These are phyloP conservation scores for Biston stratarius DNA, from an alignment of 2,888 invertebrate genomes.

Conservation along the genomic window DNA sequence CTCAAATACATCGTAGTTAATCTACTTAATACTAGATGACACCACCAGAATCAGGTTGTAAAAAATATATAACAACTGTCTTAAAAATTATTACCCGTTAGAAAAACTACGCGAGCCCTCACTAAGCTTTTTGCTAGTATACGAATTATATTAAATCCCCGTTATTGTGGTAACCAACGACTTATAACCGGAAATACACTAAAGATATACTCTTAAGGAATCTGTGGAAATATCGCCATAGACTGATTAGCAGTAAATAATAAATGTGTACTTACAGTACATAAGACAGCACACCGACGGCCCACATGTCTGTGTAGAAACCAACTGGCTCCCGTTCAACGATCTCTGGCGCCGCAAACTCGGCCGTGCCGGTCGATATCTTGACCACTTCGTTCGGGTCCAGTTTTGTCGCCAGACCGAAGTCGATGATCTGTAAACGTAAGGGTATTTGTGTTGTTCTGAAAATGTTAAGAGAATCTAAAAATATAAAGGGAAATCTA, in stretches of 20 bases:
- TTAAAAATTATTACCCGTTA: too few relatives aligned
- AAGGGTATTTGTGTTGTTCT: not conserved
- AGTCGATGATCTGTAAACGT: conserved; percentile 93
- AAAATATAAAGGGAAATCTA: too few relatives aligned
- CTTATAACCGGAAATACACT: too few relatives aligned
- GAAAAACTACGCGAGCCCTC: too few relatives aligned
- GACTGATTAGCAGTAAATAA: not conserved
- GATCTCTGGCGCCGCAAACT: conserved; percentile 99
- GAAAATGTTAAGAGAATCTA: not conserved
- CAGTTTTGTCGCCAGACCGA: conserved; percentile 98
- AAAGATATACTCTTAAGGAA: not conserved
- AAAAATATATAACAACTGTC: too few relatives aligned
- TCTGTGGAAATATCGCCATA: too few relatives aligned
- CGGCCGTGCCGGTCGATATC: conserved; percentile 99
- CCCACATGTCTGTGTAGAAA: conserved; percentile 99
- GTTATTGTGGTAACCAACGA: too few relatives aligned
- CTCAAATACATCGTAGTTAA: too few relatives aligned
- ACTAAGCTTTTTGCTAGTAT: too few relatives aligned
- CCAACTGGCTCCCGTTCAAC: conserved; percentile 99
- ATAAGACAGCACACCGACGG: conserved; percentile 98
- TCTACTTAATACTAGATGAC: too few relatives aligned
- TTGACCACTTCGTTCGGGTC: conserved; percentile 99
- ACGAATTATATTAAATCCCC: too few relatives aligned
- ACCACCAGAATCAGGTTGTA: too few relatives aligned
- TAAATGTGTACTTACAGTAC: conserved; percentile 92